Evolutionary conservation across 2,797 vertebrate genomes (phyloP), one percentile per base, ranked within the genome.

Genomic region (Eulemur mongoz): DNA sequence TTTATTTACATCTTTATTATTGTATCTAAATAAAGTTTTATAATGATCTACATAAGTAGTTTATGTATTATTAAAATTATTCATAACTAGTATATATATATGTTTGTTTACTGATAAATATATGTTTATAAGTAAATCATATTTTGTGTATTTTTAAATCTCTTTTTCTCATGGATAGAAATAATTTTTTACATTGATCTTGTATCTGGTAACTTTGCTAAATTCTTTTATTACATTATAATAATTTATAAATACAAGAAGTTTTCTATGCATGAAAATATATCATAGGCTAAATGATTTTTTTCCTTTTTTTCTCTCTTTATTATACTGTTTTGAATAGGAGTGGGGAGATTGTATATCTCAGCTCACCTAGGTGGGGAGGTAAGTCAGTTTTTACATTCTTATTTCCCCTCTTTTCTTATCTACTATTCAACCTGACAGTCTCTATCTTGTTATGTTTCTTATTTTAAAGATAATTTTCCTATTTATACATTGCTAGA

Each of bases 401-500:
- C 23, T 57, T n/a, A 84, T 70, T 69, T 84, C 35, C 52, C 5
- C 32, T 83, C 10, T 11, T 89, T 82, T 76, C 50, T 84, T 59
- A 83, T 2, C 2, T 40, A 67, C n/a, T 12, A 3, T 57, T 89
- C 13, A 82, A 18, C 59, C 7, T 69, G 69, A 50, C n/a, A 43
- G 27, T 90, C 59, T 50, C 30, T 61, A 48, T 84, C 61, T 78
- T 43, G 27, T 32, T 79, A 20, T 83, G 12, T 69, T 84, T 76
- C 40, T 65, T 48, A 83, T 89, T 89, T 84, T 94, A 76, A 89
- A 84, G 86, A 65, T 40, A 40, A 89, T 63, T 88, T 87, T 65
- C 7, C 32, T 69, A 59, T 70, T 45, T 65, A 73, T 35, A 75
- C 30, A 57, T 38, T 67, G 23, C 23, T 67, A 76, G 57, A 38